Percentiles rank a stretch among this genome's conserved stretches.
Evolutionary conservation across 2,888 invertebrate genomes (phyloP).

Genomic region (Polietes domitor): DNA sequence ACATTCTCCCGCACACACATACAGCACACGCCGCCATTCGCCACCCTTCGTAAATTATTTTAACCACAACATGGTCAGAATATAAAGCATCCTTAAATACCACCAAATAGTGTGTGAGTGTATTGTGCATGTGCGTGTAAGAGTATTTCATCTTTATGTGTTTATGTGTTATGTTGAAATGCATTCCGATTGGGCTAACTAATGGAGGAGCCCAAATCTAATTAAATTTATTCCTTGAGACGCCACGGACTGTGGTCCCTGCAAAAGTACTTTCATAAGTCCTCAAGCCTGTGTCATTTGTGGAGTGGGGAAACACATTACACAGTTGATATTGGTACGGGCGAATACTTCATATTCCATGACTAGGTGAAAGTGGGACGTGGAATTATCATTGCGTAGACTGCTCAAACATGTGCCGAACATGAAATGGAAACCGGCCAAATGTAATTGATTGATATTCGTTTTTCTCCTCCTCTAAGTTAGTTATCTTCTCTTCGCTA

Average conservation of each 20-base stretch:
- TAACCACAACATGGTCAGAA: constrained; percentile 42
- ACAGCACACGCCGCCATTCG: neutral
- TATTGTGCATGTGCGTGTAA: neutral
- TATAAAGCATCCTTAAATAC: constrained; percentile 63
- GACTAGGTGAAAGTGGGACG: too few species aligned
- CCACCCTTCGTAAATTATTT: constrained; percentile 25
- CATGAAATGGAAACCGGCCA: too few species aligned
- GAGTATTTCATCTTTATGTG: neutral
- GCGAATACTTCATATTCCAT: too few species aligned
- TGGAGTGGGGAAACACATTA: neutral
- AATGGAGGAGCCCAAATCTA: constrained; percentile 51
- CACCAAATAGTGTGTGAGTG: neutral
- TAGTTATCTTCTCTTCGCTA: too few species aligned
- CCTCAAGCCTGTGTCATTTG: neutral
- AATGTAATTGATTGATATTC: too few species aligned
- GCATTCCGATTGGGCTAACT: constrained; percentile 25
- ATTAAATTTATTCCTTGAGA: constrained; percentile 51
- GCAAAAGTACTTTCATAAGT: too few species aligned
- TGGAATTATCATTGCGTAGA: too few species aligned
- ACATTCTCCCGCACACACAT: neutral
- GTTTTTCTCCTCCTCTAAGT: too few species aligned
- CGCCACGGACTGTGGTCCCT: neutral
- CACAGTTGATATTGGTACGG: too few species aligned
- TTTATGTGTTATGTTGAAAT: neutral
- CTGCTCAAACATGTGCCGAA: too few species aligned